A percentile compares a stretch with the other conserved stretches of the same genome.
These are phyloP conservation scores for Ceratosolen solmsi DNA, from an alignment of 1,140 invertebrate genomes.

Conservation along the genomic window DNA sequence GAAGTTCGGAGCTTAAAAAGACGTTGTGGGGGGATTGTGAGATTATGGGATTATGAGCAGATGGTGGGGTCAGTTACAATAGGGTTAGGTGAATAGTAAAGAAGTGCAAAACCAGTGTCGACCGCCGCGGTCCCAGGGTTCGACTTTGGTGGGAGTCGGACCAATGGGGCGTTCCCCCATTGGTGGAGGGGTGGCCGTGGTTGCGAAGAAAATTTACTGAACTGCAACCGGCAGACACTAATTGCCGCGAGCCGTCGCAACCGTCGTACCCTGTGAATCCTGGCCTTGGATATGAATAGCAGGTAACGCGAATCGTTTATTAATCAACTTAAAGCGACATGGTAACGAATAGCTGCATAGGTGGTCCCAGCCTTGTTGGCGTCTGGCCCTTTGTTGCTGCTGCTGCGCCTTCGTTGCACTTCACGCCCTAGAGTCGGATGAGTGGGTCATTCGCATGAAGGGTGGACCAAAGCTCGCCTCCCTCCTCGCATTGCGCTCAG, in stretches of 20 bases:
- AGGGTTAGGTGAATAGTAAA: too few species aligned
- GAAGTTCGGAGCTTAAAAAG: too few species aligned
- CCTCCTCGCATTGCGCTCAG: slow-evolving; percentile 70
- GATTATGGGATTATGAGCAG: too few species aligned
- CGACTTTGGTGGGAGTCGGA: neutral
- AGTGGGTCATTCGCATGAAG: slow-evolving; percentile 76
- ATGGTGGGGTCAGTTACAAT: too few species aligned
- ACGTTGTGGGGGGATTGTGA: too few species aligned
- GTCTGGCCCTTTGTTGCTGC: slow-evolving; percentile 12
- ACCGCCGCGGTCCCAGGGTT: neutral
- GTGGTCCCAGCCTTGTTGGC: neutral
- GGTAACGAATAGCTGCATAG: slow-evolving; percentile 13
- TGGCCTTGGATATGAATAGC: neutral
- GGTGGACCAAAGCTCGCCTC: slow-evolving; percentile 71
- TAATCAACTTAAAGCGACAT: neutral
- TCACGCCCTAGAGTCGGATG: slow-evolving; percentile 60
- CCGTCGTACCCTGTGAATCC: neutral
- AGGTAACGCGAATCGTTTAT: neutral
- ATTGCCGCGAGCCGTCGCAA: neutral
- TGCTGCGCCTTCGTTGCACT: neutral
- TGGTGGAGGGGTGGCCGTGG: neutral
- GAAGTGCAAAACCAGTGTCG: too few species aligned
- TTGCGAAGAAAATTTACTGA: neutral
- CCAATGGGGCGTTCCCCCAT: neutral
- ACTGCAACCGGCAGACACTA: neutral